phyloP scores from a whole-genome alignment of 2,888 invertebrate genomes.

The Agrotis segetum region DNA sequence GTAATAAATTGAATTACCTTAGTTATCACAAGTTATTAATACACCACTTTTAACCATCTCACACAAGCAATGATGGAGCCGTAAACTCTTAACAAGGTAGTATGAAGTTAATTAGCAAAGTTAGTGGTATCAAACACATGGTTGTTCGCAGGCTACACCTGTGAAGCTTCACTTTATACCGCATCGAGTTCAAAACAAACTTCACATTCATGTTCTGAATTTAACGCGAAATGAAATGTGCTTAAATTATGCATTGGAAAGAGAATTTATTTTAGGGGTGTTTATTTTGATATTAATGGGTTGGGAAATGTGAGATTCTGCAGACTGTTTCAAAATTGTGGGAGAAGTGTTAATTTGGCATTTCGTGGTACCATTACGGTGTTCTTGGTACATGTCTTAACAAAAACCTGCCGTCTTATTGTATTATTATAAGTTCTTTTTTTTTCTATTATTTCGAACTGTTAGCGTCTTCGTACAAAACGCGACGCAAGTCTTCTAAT shows the following conservation, averaged over 20 bases:
- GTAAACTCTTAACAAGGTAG: slow-evolving; percentile 62
- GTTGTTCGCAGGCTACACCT: slow-evolving; percentile 31
- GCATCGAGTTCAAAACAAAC: slow-evolving; percentile 54
- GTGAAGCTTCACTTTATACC: slow-evolving; percentile 38
- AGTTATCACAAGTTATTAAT: not conserved
- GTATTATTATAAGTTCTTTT: no score
- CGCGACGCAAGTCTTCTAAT: no score
- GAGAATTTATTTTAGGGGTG: slow-evolving; percentile 10
- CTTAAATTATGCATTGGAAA: slow-evolving; percentile 40
- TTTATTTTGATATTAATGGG: slow-evolving; percentile 14
- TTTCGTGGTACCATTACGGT: no score
- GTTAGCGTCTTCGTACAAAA: no score
- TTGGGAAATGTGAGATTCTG: slow-evolving; percentile 1
- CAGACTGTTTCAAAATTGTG: not conserved
- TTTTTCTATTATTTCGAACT: no score
- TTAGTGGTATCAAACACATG: slow-evolving; percentile 57
- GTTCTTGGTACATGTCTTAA: no score
- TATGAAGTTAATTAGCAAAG: slow-evolving; percentile 70
- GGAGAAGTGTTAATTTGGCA: no score
- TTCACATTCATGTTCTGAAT: slow-evolving; percentile 45
- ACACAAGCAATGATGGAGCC: slow-evolving; percentile 44
- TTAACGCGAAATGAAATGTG: slow-evolving; percentile 43
- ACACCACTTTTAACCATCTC: slow-evolving; percentile 23
- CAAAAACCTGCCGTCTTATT: no score
- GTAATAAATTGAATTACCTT: no score